phyloP scores from a whole-genome alignment of 2,113 vertebrate species.

The Hippoglossus stenolepis region DNA sequence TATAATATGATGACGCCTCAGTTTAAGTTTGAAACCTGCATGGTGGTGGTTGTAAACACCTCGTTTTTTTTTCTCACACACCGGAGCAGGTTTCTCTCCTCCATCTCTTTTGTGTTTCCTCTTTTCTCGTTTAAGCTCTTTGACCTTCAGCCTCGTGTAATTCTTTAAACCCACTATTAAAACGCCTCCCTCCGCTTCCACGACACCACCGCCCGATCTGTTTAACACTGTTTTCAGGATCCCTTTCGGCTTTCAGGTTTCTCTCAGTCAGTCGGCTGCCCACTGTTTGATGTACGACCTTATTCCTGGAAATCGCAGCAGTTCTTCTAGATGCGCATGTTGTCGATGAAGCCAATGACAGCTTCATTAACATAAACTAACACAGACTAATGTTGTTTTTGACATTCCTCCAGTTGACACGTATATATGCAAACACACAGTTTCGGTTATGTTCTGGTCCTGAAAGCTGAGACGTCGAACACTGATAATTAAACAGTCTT shows the following conservation, averaged over 20 bases:
- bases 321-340: conserved; percentile 1
- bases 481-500: conserved; percentile 60
- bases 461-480: conserved; percentile 69
- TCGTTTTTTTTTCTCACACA: conserved; percentile 18
- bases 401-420: conserved; percentile 48
- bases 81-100: conserved; percentile 1
- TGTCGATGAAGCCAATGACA: not conserved
- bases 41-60: not conserved
- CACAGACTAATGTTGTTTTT: conserved; percentile 51
- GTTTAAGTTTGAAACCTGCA: not conserved
- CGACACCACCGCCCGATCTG: conserved; percentile 21
- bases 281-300: conserved; percentile 21
- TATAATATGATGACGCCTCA: not conserved
- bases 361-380: conserved; percentile 13
- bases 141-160: conserved; percentile 49
- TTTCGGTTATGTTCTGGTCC: conserved; percentile 62
- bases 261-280: not conserved
- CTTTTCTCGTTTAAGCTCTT: conserved; percentile 33
- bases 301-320: conserved; percentile 16
- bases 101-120: conserved; percentile 13
- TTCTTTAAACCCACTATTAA: conserved; percentile 47
- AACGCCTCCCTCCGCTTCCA: conserved; percentile 30
- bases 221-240: conserved; percentile 44
- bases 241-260: conserved; percentile 46
- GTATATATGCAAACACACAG: conserved; percentile 30